phyloP scores from a whole-genome alignment of 2,888 invertebrate species.

The Hyles lineata region DNA sequence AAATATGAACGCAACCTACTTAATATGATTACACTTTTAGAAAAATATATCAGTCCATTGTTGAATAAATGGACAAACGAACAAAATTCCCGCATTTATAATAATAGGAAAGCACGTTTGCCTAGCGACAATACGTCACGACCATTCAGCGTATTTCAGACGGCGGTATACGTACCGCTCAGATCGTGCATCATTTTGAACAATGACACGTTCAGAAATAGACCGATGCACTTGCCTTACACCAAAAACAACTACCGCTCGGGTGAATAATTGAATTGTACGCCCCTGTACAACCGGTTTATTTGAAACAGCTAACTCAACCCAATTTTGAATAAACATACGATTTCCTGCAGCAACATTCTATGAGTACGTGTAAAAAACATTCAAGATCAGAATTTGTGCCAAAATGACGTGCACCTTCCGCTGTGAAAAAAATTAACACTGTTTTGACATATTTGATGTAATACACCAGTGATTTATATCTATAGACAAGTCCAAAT shows the following conservation, averaged over 20 bases:
- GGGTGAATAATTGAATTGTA: conserved; percentile 47
- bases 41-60: too few species aligned
- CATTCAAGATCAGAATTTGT: conserved; percentile 23
- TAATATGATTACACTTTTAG: too few species aligned
- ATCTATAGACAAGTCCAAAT: background rate
- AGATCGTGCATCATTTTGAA: conserved; percentile 60
- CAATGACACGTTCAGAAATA: conserved; percentile 66
- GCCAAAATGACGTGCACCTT: conserved; percentile 26
- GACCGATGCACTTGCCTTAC: conserved; percentile 46
- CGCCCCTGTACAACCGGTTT: conserved; percentile 18
- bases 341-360: conserved; percentile 22
- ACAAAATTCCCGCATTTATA: too few species aligned
- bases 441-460: background rate
- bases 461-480: background rate
- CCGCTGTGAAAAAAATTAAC: conserved; percentile 20
- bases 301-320: conserved; percentile 25
- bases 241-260: conserved; percentile 28
- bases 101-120: too few species aligned
- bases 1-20: too few species aligned
- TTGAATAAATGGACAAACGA: too few species aligned
- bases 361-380: background rate
- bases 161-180: conserved; percentile 10
- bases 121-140: background rate
- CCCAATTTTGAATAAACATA: conserved; percentile 22
- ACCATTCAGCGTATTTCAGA: background rate